Base-by-base conservation (phyloP, 2,888 invertebrate species). In the Exephanes ischioxanthus region DNA sequence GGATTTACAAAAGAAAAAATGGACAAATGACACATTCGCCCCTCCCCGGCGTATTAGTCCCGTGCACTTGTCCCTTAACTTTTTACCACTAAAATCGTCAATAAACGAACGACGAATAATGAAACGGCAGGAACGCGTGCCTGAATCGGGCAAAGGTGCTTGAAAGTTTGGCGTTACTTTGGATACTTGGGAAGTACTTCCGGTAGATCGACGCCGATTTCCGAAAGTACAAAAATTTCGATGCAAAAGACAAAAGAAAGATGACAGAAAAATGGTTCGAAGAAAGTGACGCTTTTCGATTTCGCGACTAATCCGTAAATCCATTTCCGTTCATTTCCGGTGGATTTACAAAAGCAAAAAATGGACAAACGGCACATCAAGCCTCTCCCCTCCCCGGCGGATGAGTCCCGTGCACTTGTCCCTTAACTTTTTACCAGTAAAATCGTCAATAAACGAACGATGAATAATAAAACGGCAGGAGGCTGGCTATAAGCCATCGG, bases 81-180 rank as follows among this genome's bases (percentile, higher is more conserved):
- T 22, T 19, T 26, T 1, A 61, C 26, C 30, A 19, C 30, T 16
- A 51, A 9, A 26, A 26, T 22, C 3, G 26, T 61, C 26, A 61
- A 30, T 61, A 61, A 61, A 19, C 14, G 11, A 61, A 61, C 14
- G 61, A 30, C 16, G 61, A 61, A 61, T 61, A 61, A 22, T 61
- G 3, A 30, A 26, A 14, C 14, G 4, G 14, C 14, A 61, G 61
- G 26, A 61, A 37, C 37, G 7, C 37, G 6, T 37, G 37, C 7
- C 37, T 7, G 7, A 7, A 37, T 0, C 37, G 5, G 7, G 37
- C 37, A 1, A 37, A 37, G 37, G 37, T 0, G 0, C 7, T 7
- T 7, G 7, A 7, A 37, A 7, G 7, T 37, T 37, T 37, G 37
- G 37, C 7, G 37, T 37, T 6, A 37, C 37, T 37, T 7, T 37